Evolutionary conservation across 2,888 invertebrate species (phyloP), one percentile per base, ranked within the genome.

Genomic region (Eupithecia abbreviata): DNA sequence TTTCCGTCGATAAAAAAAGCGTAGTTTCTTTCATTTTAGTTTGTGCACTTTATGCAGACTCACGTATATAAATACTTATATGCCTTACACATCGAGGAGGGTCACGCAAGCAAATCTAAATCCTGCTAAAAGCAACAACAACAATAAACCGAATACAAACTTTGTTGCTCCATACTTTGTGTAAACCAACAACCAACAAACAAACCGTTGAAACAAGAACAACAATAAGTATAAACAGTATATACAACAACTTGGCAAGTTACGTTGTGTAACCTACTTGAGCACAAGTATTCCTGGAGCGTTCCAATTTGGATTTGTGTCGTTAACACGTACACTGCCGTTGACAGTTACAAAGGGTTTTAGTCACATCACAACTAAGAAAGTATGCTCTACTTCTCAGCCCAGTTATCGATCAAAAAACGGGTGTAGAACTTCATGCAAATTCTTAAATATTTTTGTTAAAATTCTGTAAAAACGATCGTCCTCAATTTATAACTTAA

Each of bases 161-260:
- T 42, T 6, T 41, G 13, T 4, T 42, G 15, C 2, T 6, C 12
- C 41, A 2, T 15, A 42, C 42, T 15, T 66, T 65, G 13, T 42
- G 41, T 66, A 66, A 41, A 13, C 66, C 42, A 2, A 42, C 41
- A 66, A 66, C 41, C 13, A 66, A 66, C 66, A 41, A 62, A 62
- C 62, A 62, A 62, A 62, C 62, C 0, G 18, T 15, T 3, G 6
- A 66, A 66, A 66, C 66, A 66, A 42, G 66, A 13, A 66, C 41
- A 66, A 1, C 42, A 30, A 30, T 66, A 30, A 30, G 30, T 30
- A 42, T 66, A 66, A 66, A 66, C 66, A 42, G 15, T 7, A 42
- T 42, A 66, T 6, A 67, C 66, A 62, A 72, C 47, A 67, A 73
- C 73, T 73, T 76, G 73, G 73, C 71, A 73, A 73, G 66, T 73